Percentiles rank a stretch among this genome's conserved stretches.
Evolutionary conservation across 2,797 vertebrate species (phyloP).

Genomic region (Clarias platycephalus): DNA sequence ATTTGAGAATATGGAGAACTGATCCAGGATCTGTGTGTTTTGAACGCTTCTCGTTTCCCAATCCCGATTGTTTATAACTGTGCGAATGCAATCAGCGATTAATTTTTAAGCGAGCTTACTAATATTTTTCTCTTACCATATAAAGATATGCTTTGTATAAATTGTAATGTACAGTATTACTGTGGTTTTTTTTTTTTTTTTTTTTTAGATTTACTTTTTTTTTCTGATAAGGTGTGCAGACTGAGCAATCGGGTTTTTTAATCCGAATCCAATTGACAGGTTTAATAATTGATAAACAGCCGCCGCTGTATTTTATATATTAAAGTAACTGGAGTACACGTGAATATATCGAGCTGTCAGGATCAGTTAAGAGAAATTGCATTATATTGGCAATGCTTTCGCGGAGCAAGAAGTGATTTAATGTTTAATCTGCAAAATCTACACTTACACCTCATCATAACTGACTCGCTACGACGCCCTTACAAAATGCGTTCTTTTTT

Average conservation of each 20-base stretch:
- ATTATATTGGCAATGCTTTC: slow-evolving; percentile 9
- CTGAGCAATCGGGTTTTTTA: slow-evolving; percentile 33
- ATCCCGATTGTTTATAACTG: slow-evolving; percentile 15
- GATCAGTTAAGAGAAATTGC: slow-evolving; percentile 31
- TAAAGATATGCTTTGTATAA: slow-evolving; percentile 26
- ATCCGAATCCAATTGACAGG: slow-evolving; percentile 29
- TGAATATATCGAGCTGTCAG: slow-evolving; percentile 42
- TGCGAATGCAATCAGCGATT: slow-evolving; percentile 27
- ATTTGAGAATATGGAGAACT: not conserved
- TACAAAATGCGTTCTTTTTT: slow-evolving; percentile 25
- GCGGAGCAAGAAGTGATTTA: not conserved
- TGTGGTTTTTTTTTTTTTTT: not conserved
- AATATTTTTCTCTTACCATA: not conserved
- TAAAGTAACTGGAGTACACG: slow-evolving; percentile 22
- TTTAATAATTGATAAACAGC: slow-evolving; percentile 46
- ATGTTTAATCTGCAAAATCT: not conserved
- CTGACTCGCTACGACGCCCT: slow-evolving; percentile 7
- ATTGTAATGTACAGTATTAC: not conserved
- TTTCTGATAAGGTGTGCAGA: not conserved
- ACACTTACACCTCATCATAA: not conserved
- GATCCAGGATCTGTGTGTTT: slow-evolving; percentile 28
- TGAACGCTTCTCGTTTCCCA: slow-evolving; percentile 16
- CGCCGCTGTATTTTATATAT: slow-evolving; percentile 43
- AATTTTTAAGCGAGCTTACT: slow-evolving; percentile 9
- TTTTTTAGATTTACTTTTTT: not conserved